Percentiles rank a stretch among this genome's conserved stretches.
These are phyloP conservation scores for Conomelus anceps DNA, from an alignment of 2,888 invertebrate genomes.

Conservation along the genomic window DNA sequence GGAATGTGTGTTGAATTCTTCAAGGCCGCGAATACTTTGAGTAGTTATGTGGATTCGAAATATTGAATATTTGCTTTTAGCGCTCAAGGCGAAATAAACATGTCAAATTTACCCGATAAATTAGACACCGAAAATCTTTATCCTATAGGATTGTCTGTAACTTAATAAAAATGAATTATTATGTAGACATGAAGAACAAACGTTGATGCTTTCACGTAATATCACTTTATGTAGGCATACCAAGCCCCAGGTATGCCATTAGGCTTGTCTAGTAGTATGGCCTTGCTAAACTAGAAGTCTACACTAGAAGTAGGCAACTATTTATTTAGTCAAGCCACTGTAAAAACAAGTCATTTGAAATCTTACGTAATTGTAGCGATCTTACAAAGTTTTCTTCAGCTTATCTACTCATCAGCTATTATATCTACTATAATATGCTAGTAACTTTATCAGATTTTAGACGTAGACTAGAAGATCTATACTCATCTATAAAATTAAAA, in stretches of 20 bases:
- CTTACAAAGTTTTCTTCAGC: not conserved
- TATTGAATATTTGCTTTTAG: not conserved
- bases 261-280: not conserved
- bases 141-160: too few relatives aligned
- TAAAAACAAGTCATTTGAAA: not conserved
- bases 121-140: not conserved
- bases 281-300: not conserved
- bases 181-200: too few relatives aligned
- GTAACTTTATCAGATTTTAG: not conserved
- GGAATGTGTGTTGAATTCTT: not conserved
- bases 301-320: not conserved
- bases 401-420: not conserved
- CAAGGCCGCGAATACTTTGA: not conserved
- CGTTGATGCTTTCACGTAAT: not conserved
- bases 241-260: not conserved
- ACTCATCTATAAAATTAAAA: not conserved
- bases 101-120: not conserved
- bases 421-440: not conserved
- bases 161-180: not conserved
- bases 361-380: not conserved
- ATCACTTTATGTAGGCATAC: not conserved
- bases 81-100: not conserved
- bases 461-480: not conserved
- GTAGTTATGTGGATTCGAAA: not conserved
- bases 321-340: not conserved